Conservation (phyloP, 2,113 vertebrate genomes). For the Chionodraco myersi region DNA sequence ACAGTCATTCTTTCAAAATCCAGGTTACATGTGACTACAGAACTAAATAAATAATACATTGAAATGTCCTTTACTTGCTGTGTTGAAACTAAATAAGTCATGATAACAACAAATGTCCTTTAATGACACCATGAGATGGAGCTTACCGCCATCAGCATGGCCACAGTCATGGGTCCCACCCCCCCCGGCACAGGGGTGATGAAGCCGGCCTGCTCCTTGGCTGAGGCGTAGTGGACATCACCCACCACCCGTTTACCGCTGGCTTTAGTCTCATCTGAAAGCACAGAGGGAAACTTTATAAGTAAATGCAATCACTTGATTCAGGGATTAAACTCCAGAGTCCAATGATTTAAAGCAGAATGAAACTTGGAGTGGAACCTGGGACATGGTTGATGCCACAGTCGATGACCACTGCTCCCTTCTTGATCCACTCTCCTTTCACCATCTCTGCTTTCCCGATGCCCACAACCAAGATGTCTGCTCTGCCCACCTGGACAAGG, state of each 20-base stretch:
- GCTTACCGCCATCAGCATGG: slow-evolving; percentile 96
- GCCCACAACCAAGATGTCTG: slow-evolving; percentile 96
- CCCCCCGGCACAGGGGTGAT: slow-evolving; percentile 98
- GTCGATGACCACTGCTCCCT: slow-evolving; percentile 95
- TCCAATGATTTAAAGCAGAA: not conserved
- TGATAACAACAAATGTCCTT: not conserved
- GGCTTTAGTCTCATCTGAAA: slow-evolving; percentile 88
- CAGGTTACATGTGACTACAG: not conserved
- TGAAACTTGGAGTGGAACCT: slow-evolving; percentile 79
- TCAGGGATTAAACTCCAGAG: not conserved
- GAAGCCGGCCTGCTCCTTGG: slow-evolving; percentile 90
- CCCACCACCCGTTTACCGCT: slow-evolving; percentile 93
- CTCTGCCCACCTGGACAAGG: slow-evolving; percentile 84
- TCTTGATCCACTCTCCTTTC: slow-evolving; percentile 97
- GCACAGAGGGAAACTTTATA: slow-evolving; percentile 23
- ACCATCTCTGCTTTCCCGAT: slow-evolving; percentile 96
- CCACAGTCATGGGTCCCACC: slow-evolving; percentile 98
- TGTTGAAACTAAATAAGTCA: not conserved
- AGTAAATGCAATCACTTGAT: not conserved
- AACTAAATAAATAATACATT: not conserved
- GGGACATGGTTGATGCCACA: slow-evolving; percentile 96
- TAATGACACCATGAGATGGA: not conserved
- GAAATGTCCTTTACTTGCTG: not conserved
- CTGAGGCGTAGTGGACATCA: slow-evolving; percentile 90
- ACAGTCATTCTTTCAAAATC: not conserved